These are phyloP conservation scores for Trissolcus japonicus DNA, from an alignment of 2,888 invertebrate genomes.

Conservation along the genomic window DNA sequence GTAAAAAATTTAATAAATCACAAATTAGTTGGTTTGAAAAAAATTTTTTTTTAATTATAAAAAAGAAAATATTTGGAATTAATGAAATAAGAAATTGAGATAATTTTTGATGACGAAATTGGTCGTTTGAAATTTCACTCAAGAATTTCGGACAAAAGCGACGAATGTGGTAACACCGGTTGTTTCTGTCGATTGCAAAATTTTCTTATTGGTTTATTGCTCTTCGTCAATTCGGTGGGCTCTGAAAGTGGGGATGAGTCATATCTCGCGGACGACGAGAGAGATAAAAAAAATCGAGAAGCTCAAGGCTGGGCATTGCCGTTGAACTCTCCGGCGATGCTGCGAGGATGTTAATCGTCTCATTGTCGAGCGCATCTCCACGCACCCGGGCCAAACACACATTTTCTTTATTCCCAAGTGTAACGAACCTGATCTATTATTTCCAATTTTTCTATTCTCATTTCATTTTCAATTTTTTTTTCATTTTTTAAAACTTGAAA, in stretches of 20 bases:
- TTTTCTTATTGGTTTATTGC: constrained; percentile 53
- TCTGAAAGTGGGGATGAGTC: constrained; percentile 59
- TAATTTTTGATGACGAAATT: neutral
- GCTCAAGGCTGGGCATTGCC: constrained; percentile 59
- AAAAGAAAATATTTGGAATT: too few relatives aligned
- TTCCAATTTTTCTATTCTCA: neutral
- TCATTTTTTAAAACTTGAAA: neutral
- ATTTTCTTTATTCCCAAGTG: constrained; percentile 42
- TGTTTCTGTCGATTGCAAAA: constrained; percentile 41
- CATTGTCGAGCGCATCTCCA: constrained; percentile 54
- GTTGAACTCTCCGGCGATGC: constrained; percentile 57
- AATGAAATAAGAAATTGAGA: neutral
- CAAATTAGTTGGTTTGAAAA: too few relatives aligned
- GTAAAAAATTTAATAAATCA: too few relatives aligned
- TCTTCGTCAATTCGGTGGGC: constrained; percentile 49
- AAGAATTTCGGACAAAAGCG: neutral
- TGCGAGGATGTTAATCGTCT: constrained; percentile 58
- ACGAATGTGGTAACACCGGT: constrained; percentile 20
- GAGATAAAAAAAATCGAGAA: constrained; percentile 56
- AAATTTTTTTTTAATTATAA: too few relatives aligned
- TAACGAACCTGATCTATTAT: constrained; percentile 37
- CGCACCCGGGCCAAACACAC: constrained; percentile 45
- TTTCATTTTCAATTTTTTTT: neutral
- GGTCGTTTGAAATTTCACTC: too few relatives aligned
- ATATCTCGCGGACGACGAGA: constrained; percentile 60